Evolutionary conservation across 2,113 vertebrate species (phyloP).

Genomic region (Felis catus): F.catus_Fca126_mat1.0 CM031424.1:89206501-89207000

Average conservation of each 20-base stretch:
- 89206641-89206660: fast-evolving
- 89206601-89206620: not conserved
- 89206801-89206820: not conserved
- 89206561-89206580: not conserved
- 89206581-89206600: not conserved
- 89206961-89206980: not conserved
- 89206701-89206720: fast-evolving
- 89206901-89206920: not conserved
- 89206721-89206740: not conserved
- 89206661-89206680: not conserved
- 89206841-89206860: fast-evolving
- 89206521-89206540: no score
- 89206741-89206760: not conserved
- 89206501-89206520: not conserved
- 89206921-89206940: fast-evolving
- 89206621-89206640: not conserved
- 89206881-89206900: fast-evolving
- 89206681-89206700: fast-evolving
- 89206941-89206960: fast-evolving
- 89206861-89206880: not conserved
- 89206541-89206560: fast-evolving
- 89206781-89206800: fast-evolving
- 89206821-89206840: fast-evolving
- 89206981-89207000: not conserved
- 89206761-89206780: not conserved